These are phyloP conservation scores for Euwallacea similis DNA, from an alignment of 1,140 invertebrate species.

Conservation along the genomic window DNA sequence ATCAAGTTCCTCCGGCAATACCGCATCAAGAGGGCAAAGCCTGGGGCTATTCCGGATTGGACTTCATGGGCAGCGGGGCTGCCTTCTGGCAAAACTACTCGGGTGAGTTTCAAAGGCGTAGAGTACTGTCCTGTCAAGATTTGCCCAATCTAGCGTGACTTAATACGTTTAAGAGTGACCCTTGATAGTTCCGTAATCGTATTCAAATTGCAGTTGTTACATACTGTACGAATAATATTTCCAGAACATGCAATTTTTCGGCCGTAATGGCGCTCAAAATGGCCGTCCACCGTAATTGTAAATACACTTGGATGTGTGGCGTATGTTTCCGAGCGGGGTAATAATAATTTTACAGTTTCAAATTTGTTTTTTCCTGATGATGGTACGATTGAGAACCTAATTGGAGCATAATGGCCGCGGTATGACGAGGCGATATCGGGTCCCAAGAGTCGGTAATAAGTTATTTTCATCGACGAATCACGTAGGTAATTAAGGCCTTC, in stretches of 20 bases:
- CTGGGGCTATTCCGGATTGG: slow-evolving; percentile 74
- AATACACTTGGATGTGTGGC: neutral
- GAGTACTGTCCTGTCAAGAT: neutral
- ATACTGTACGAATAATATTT: slow-evolving; percentile 12
- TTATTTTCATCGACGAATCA: slow-evolving; percentile 42
- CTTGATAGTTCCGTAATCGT: slow-evolving; percentile 9
- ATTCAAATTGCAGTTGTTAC: slow-evolving; percentile 13
- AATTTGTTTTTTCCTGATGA: slow-evolving; percentile 4
- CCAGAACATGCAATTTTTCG: slow-evolving; percentile 18
- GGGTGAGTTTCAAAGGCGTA: slow-evolving; percentile 59
- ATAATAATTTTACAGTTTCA: slow-evolving; percentile 5
- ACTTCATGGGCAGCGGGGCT: slow-evolving; percentile 74
- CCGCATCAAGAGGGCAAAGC: slow-evolving; percentile 61
- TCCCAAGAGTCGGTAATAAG: slow-evolving; percentile 34
- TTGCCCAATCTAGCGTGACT: slow-evolving; percentile 1
- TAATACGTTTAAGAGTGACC: neutral
- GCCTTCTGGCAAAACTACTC: slow-evolving; percentile 89
- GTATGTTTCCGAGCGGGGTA: neutral
- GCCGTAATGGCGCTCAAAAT: slow-evolving; percentile 15
- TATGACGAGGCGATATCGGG: slow-evolving; percentile 41
- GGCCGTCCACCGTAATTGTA: neutral
- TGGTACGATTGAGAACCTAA: slow-evolving; percentile 1
- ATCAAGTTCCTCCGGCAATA: slow-evolving; percentile 53
- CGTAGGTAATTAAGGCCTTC: slow-evolving; percentile 41
- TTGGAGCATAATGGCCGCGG: slow-evolving; percentile 31